Evolutionary conservation across 1,140 invertebrate genomes (phyloP), one percentile per base, ranked within the genome.

Genomic region (Ceratitis capitata): DNA sequence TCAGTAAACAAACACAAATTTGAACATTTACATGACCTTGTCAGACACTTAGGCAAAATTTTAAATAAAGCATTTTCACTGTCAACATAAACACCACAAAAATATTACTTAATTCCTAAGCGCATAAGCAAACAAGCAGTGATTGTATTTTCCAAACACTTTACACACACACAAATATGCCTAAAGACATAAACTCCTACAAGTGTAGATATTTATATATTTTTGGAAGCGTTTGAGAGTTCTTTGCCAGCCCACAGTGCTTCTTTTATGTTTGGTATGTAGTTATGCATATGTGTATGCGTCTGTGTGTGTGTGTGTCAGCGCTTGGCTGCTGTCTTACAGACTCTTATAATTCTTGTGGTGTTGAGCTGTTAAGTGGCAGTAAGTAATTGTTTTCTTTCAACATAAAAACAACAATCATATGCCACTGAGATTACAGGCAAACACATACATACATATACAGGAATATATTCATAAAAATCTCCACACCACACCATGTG

Each of bases 301-400:
- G n/a, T n/a, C n/a, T n/a, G n/a, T n/a, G n/a, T n/a, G 29, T 56
- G 5, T n/a, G n/a, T 4, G 0, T 74, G 64, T 78, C 39, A 35
- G 9, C 26, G 39, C 39, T 78, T 45, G 35, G n/a, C 39, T 45
- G 69, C 3, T 78, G 39, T 78, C 69, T 78, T 78, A 10, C 69
- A n/a, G 39, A 45, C 35, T 74, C 19, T 19, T 23, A 78, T 78
- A 78, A 26, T 39, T 78, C 42, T 14, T 35, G 32, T 32, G 39
- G 69, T 78, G 69, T 78, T 78, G 69, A 78, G 69, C 69, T 78
- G 69, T 78, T 78, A 78, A 78, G 69, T 78, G 69, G 35, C 69
- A 78, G 39, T 78, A 78, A 78, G 69, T 39, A 78, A 78, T 78
- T 78, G 69, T 78, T 78, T 78, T 78, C 39, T 45, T 78, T 47